phyloP scores from a whole-genome alignment of 2,888 invertebrate genomes.

The Auanema freiburgensis region DNA sequence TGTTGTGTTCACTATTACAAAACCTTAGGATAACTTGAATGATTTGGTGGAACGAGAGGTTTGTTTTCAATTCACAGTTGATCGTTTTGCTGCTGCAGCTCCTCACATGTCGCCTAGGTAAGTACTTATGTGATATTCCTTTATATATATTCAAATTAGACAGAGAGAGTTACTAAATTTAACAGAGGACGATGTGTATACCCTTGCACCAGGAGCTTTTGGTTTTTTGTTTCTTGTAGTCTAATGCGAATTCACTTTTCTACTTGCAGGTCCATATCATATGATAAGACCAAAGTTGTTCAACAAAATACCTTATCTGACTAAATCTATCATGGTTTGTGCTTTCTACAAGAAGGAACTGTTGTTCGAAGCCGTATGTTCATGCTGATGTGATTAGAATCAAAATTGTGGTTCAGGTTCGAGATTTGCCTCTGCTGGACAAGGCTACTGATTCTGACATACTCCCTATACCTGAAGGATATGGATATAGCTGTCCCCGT shows the following conservation, averaged over 20 bases:
- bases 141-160: neutral
- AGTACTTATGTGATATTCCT: neutral
- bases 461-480: slow-evolving; percentile 8
- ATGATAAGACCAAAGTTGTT: no score
- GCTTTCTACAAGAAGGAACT: slow-evolving; percentile 14
- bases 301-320: no score
- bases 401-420: neutral
- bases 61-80: slow-evolving; percentile 1
- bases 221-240: neutral
- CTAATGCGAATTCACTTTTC: no score
- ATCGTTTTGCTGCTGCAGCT: slow-evolving; percentile 10
- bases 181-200: slow-evolving; percentile 12
- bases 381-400: neutral
- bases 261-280: no score
- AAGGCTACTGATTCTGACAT: neutral
- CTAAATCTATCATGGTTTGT: neutral
- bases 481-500: slow-evolving; percentile 13
- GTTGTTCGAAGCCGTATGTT: slow-evolving; percentile 10
- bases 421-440: neutral
- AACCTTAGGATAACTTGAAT: slow-evolving; percentile 5
- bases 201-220: slow-evolving; percentile 8
- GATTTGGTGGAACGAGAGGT: slow-evolving; percentile 11
- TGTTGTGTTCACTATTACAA: neutral
- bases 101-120: slow-evolving; percentile 7
- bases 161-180: slow-evolving; percentile 10